Percentiles rank a stretch among this genome's conserved stretches.
These are phyloP conservation scores for Orchesella cincta DNA, from an alignment of 1,140 invertebrate species.

Conservation along the genomic window DNA sequence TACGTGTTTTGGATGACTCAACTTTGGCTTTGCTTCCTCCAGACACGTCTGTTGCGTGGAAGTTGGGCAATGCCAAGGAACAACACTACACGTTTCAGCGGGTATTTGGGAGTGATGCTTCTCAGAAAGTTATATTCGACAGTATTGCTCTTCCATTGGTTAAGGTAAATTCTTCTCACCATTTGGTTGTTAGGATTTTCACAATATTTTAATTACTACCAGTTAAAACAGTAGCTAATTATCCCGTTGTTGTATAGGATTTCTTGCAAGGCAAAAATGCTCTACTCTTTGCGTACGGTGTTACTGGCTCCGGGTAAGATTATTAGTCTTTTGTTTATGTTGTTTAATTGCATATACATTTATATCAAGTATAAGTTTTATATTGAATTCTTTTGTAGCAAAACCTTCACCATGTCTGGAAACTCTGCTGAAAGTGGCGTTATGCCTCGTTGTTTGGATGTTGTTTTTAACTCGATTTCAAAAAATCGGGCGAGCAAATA, in stretches of 20 bases:
- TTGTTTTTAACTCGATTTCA: slow-evolving; percentile 86
- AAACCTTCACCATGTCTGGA: slow-evolving; percentile 93
- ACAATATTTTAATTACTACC: too few species aligned
- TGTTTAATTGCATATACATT: not conserved
- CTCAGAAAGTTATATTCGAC: slow-evolving; percentile 84
- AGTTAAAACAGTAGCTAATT: too few species aligned
- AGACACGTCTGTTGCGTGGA: slow-evolving; percentile 65
- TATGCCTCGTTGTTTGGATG: slow-evolving; percentile 84
- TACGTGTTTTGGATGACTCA: slow-evolving; percentile 71
- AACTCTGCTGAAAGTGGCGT: slow-evolving; percentile 63
- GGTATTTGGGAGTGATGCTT: slow-evolving; percentile 76
- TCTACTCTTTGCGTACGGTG: slow-evolving; percentile 91
- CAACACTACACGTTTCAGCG: slow-evolving; percentile 64
- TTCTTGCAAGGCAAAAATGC: slow-evolving; percentile 81
- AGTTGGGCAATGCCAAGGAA: slow-evolving; percentile 64
- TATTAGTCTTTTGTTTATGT: not conserved
- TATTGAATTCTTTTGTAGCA: slow-evolving; percentile 53
- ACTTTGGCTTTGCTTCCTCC: slow-evolving; percentile 70
- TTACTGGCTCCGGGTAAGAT: slow-evolving; percentile 81
- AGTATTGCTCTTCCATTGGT: slow-evolving; percentile 83
- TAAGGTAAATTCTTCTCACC: slow-evolving; percentile 55
- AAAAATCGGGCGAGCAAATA: slow-evolving; percentile 76
- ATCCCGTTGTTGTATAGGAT: too few species aligned
- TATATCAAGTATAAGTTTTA: not conserved
- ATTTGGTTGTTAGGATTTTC: not conserved